These are phyloP conservation scores for Rhabditoides inermis DNA, from an alignment of 2,888 invertebrate species.

Conservation along the genomic window DNA sequence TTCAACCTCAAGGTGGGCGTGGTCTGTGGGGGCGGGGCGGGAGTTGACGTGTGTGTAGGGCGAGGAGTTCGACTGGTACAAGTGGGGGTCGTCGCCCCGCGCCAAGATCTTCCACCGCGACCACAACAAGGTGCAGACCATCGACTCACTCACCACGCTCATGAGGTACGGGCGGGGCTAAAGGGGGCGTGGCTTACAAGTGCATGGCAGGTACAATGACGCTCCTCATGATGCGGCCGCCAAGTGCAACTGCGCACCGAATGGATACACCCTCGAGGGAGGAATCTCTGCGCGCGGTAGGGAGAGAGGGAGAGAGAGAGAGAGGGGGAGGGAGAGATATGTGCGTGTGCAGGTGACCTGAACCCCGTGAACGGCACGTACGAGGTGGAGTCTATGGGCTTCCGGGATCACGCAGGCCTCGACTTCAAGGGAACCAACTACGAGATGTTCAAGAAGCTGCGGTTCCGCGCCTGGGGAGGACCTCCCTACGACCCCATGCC, in stretches of 20 bases:
- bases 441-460: slow-evolving; percentile 52
- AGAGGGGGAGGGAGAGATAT: no score
- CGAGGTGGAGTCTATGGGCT: slow-evolving; percentile 65
- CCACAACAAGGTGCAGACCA: slow-evolving; percentile 59
- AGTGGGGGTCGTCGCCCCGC: slow-evolving; percentile 59
- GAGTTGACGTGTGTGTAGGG: slow-evolving; percentile 3
- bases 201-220: slow-evolving; percentile 64
- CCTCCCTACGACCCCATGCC: slow-evolving; percentile 63
- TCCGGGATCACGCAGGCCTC: slow-evolving; percentile 66
- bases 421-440: slow-evolving; percentile 61
- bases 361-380: slow-evolving; percentile 66
- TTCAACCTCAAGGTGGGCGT: slow-evolving; percentile 56
- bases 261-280: slow-evolving; percentile 66
- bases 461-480: slow-evolving; percentile 61
- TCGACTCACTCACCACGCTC: slow-evolving; percentile 61
- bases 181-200: neutral
- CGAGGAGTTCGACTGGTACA: slow-evolving; percentile 58
- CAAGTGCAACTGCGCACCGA: slow-evolving; percentile 57
- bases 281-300: slow-evolving; percentile 66
- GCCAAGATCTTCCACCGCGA: slow-evolving; percentile 56
- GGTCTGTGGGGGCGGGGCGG: neutral
- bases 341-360: no score
- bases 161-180: slow-evolving; percentile 54
- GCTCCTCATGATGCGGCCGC: slow-evolving; percentile 65
- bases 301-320: no score